Evolutionary conservation across 2,113 vertebrate species (phyloP).

Genomic region (Tachysurus vachellii): DNA sequence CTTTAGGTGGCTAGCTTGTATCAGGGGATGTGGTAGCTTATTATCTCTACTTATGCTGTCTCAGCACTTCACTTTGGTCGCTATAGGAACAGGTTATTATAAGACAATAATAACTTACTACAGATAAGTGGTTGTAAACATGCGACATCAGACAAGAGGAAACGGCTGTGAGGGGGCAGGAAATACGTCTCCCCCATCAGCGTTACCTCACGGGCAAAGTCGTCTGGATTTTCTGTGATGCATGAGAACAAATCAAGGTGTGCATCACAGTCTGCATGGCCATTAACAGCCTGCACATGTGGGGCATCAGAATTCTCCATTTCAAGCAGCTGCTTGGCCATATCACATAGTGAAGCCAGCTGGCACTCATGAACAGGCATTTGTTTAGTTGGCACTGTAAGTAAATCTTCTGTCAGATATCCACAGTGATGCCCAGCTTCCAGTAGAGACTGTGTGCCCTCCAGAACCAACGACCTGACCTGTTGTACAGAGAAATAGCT

Average conservation of each 20-base stretch:
- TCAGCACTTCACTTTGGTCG: not conserved
- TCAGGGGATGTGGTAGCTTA: no score
- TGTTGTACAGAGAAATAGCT: conserved; percentile 55
- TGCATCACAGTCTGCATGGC: conserved; percentile 53
- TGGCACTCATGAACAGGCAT: conserved; percentile 62
- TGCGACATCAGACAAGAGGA: conserved; percentile 92
- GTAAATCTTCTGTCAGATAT: conserved; percentile 64
- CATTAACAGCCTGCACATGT: conserved; percentile 58
- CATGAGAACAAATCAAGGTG: conserved; percentile 79
- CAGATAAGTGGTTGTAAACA: conserved; percentile 81
- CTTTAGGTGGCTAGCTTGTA: not conserved
- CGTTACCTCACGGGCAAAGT: conserved; percentile 67
- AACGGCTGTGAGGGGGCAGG: conserved; percentile 81
- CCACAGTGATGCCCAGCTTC: conserved; percentile 75
- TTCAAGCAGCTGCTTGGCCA: conserved; percentile 83
- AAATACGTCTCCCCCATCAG: conserved; percentile 89
- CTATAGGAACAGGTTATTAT: not conserved
- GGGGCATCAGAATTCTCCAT: conserved; percentile 57
- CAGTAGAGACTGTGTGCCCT: conserved; percentile 79
- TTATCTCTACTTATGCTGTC: no score
- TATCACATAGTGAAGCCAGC: conserved; percentile 86
- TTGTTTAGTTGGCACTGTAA: conserved; percentile 41
- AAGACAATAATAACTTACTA: conserved; percentile 77
- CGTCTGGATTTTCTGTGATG: conserved; percentile 77
- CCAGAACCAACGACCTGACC: conserved; percentile 80